Conservation (phyloP, 2,797 vertebrate species). For the Sylvia borin region DNA sequence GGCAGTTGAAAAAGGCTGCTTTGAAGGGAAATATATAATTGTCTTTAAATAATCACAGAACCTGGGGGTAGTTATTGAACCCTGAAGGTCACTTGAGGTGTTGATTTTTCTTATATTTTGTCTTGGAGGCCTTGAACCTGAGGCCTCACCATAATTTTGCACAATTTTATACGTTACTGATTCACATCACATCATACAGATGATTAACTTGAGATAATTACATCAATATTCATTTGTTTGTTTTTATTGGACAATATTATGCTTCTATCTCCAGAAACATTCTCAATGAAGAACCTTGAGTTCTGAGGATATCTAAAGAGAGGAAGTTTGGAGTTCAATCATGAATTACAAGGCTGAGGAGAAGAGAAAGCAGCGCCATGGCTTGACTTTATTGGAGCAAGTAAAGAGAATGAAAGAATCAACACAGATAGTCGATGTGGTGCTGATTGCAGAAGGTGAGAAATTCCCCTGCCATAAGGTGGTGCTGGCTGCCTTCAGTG, state of each 20-base stretch:
- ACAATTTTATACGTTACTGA: neutral
- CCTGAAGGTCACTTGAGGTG: neutral
- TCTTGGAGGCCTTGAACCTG: neutral
- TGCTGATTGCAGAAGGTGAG: slow-evolving; percentile 90
- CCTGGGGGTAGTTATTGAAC: neutral
- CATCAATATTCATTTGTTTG: neutral
- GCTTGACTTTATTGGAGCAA: slow-evolving; percentile 84
- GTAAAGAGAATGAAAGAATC: slow-evolving; percentile 88
- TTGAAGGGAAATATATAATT: neutral
- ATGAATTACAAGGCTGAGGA: slow-evolving; percentile 71
- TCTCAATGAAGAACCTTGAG: neutral
- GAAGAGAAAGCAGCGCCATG: slow-evolving; percentile 77
- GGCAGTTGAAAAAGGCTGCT: neutral
- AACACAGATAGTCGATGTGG: slow-evolving; percentile 88
- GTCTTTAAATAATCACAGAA: neutral
- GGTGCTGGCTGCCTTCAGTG: slow-evolving; percentile 92
- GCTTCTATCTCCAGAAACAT: slow-evolving; percentile 45
- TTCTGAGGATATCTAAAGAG: slow-evolving; percentile 7
- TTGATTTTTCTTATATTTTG: neutral
- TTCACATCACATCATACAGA: neutral
- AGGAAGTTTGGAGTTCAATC: neutral
- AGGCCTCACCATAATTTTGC: neutral
- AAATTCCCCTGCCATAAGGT: slow-evolving; percentile 93
- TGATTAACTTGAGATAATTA: neutral
- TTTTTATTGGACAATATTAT: neutral